phyloP scores from a whole-genome alignment of 2,888 invertebrate genomes.

The Sisyra terminalis region DNA sequence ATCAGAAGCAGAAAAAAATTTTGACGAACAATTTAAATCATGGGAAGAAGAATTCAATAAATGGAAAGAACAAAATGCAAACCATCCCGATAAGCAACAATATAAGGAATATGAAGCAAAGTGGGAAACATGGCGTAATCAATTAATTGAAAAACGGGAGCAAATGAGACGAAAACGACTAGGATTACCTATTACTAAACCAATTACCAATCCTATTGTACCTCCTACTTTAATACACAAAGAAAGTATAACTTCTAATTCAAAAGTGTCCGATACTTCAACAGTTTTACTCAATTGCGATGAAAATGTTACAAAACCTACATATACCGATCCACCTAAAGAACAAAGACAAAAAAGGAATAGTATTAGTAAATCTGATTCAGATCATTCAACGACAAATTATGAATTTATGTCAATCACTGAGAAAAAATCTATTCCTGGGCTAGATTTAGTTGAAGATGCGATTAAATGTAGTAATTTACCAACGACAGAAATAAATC shows the following conservation, averaged over 20 bases:
- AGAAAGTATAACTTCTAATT: slow-evolving; percentile 17
- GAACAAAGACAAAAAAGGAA: slow-evolving; percentile 3
- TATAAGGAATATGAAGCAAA: slow-evolving; percentile 75
- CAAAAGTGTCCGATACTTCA: slow-evolving; percentile 13
- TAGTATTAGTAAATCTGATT: neutral
- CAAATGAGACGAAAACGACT: slow-evolving; percentile 57
- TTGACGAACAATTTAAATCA: slow-evolving; percentile 75
- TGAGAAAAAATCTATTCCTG: slow-evolving; percentile 44
- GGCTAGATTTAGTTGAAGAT: slow-evolving; percentile 45
- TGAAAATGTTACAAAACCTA: neutral
- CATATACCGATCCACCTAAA: slow-evolving; percentile 5
- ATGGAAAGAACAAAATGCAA: slow-evolving; percentile 81
- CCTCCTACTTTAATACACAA: neutral
- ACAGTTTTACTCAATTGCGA: neutral
- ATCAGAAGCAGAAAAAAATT: slow-evolving; percentile 61
- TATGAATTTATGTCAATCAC: slow-evolving; percentile 3
- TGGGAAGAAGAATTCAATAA: slow-evolving; percentile 87
- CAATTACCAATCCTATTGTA: slow-evolving; percentile 7
- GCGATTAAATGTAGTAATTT: neutral
- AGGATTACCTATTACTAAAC: slow-evolving; percentile 15
- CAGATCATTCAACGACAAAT: slow-evolving; percentile 9
- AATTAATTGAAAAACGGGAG: slow-evolving; percentile 61
- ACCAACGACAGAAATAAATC: slow-evolving; percentile 8
- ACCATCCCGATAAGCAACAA: slow-evolving; percentile 79
- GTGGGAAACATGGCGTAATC: slow-evolving; percentile 70